Evolutionary conservation across 1,140 invertebrate species (phyloP).

Genomic region (Dolichoris vasculosae): DNA sequence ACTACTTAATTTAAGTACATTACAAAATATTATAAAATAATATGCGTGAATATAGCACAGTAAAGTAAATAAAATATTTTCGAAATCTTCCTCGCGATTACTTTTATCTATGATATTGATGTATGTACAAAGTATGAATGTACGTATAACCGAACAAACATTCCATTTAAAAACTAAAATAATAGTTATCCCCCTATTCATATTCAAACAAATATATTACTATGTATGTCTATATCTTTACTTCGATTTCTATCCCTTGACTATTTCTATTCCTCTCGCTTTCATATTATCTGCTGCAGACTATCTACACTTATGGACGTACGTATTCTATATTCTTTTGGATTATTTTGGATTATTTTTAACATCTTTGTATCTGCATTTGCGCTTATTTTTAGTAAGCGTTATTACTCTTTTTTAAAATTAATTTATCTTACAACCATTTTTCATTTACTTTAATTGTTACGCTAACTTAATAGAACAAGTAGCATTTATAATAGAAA

Average conservation of each 20-base stretch:
- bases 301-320: constrained; percentile 69
- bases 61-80: too few species aligned
- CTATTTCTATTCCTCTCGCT: constrained; percentile 13
- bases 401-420: background rate
- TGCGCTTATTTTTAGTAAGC: background rate
- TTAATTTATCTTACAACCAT: background rate
- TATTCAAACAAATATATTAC: background rate
- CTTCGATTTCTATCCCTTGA: background rate
- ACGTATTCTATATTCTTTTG: constrained; percentile 68
- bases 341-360: too few species aligned
- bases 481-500: background rate
- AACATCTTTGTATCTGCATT: constrained; percentile 31
- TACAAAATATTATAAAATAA: too few species aligned
- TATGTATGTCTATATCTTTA: background rate
- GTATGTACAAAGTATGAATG: background rate
- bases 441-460: background rate
- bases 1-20: too few species aligned
- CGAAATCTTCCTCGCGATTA: background rate
- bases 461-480: too few species aligned
- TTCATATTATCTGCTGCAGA: constrained; percentile 58
- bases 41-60: too few species aligned
- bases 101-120: background rate
- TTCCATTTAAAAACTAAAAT: background rate
- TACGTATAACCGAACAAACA: background rate
- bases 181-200: background rate